Conservation (phyloP, 2,888 invertebrate genomes). For the Tetramorium bicarinatum region DNA sequence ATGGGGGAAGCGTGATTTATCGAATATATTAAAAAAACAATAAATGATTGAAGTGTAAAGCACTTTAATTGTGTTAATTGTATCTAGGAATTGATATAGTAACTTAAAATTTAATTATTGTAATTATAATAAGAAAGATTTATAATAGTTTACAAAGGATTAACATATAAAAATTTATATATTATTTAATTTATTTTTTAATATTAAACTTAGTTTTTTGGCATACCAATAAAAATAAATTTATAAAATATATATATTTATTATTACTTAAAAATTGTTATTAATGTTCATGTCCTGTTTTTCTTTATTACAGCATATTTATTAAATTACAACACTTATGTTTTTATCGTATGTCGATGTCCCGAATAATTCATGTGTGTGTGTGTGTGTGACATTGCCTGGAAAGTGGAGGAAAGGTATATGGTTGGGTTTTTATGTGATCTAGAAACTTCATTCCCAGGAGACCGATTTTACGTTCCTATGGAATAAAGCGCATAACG, state of each 20-base stretch:
- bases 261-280: not conserved
- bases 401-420: constrained; percentile 38
- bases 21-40: not conserved
- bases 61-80: not conserved
- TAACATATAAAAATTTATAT: not conserved
- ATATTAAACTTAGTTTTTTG: not conserved
- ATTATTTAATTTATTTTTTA: not conserved
- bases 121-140: not conserved
- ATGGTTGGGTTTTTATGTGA: constrained; percentile 38
- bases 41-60: not conserved
- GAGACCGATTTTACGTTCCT: constrained; percentile 52
- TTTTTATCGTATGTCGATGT: not conserved
- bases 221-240: not conserved
- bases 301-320: not conserved
- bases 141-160: not conserved
- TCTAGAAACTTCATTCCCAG: constrained; percentile 25
- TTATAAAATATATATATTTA: not conserved
- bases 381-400: constrained; percentile 1
- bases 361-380: constrained; percentile 8
- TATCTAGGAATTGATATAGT: not conserved
- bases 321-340: constrained; percentile 13
- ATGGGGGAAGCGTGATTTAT: constrained; percentile 6
- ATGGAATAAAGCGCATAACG: constrained; percentile 36
- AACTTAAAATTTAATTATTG: not conserved
- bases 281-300: not conserved